Evolutionary conservation across 2,113 vertebrate genomes (phyloP).

Genomic region (Mesembrinibis cayennensis): DNA sequence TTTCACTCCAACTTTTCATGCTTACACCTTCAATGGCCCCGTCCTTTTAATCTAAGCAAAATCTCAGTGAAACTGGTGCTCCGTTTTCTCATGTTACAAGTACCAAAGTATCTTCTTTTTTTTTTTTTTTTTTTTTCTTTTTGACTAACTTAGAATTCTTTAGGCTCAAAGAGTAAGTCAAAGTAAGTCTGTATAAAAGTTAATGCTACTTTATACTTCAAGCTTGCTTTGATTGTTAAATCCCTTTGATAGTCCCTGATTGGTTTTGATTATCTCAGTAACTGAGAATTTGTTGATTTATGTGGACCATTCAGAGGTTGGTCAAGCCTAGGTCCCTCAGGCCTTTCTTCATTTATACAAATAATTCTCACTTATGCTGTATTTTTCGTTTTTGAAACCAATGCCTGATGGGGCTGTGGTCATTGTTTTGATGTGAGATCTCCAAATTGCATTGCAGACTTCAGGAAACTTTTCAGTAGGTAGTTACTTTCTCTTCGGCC

Average conservation of each 20-base stretch:
- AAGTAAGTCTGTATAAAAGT: background rate
- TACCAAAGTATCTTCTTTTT: background rate
- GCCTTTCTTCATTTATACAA: background rate
- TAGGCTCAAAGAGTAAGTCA: background rate
- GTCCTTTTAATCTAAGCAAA: background rate
- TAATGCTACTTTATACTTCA: background rate
- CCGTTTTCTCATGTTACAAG: background rate
- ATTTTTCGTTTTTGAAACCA: background rate
- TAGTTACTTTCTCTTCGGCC: background rate
- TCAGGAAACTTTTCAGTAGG: background rate
- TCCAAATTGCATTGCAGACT: background rate
- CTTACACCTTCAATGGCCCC: background rate
- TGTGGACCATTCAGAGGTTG: background rate
- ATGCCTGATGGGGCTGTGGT: background rate
- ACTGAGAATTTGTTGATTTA: background rate
- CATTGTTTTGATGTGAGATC: background rate
- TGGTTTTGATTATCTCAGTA: background rate
- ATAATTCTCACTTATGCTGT: background rate
- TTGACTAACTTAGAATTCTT: background rate
- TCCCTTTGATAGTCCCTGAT: background rate
- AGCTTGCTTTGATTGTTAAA: background rate
- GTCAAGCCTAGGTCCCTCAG: background rate
- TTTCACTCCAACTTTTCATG: background rate
- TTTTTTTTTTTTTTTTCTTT: background rate
- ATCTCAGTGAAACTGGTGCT: background rate